phyloP scores from a whole-genome alignment of 2,797 vertebrate species.

The Phrynocephalus guinanensis region DNA sequence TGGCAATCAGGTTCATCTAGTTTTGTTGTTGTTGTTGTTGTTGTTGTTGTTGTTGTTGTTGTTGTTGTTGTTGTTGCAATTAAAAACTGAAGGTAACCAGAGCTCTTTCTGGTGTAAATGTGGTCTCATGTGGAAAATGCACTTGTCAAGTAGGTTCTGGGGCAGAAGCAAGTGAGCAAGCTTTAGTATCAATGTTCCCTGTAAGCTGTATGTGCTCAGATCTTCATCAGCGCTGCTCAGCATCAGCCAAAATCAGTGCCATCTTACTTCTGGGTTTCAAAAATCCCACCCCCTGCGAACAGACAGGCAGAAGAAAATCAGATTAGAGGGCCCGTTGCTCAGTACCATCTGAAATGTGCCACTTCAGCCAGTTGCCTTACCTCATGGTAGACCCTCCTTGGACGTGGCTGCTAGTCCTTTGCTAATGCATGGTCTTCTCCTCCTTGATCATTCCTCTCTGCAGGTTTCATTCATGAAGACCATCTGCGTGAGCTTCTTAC shows the following conservation, averaged over 20 bases:
- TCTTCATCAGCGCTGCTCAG: too few relatives aligned
- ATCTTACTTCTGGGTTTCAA: too few relatives aligned
- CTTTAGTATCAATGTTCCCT: background rate
- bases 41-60: too few relatives aligned
- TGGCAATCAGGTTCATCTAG: background rate
- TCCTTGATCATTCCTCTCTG: background rate
- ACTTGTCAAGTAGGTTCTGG: background rate
- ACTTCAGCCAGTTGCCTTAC: background rate
- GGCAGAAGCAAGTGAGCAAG: background rate
- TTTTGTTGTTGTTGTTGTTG: too few relatives aligned
- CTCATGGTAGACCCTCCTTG: background rate
- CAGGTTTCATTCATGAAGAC: conserved; percentile 96
- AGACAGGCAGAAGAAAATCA: too few relatives aligned
- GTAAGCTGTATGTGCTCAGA: too few relatives aligned
- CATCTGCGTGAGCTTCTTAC: conserved; percentile 97
- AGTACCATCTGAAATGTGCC: background rate
- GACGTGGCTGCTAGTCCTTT: background rate
- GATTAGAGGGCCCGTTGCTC: background rate
- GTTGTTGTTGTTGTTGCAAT: too few relatives aligned
- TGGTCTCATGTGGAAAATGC: background rate
- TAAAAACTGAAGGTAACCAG: background rate
- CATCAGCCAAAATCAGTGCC: too few relatives aligned
- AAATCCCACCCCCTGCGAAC: too few relatives aligned
- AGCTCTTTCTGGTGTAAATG: background rate
- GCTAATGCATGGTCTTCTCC: background rate